phyloP scores from a whole-genome alignment of 2,113 vertebrate genomes.

The Hylia prasina region DNA sequence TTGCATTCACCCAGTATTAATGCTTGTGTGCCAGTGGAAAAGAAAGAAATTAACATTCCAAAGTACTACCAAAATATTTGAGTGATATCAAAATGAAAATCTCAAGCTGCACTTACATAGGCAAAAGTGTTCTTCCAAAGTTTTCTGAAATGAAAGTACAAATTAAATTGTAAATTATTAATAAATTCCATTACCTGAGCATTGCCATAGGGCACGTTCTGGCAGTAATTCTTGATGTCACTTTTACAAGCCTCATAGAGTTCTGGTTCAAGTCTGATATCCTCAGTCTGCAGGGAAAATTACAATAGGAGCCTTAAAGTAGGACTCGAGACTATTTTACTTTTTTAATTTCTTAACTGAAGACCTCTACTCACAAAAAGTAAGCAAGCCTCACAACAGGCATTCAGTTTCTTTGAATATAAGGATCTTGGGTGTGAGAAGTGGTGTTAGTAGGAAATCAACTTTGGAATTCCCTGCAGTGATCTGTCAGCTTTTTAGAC shows the following conservation, averaged over 20 bases:
- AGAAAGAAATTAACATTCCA: background rate
- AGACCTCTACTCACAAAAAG: background rate
- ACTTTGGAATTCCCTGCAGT: background rate
- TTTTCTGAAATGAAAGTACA: background rate
- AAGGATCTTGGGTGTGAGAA: background rate
- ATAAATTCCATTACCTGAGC: constrained; percentile 82
- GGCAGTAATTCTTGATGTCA: constrained; percentile 88
- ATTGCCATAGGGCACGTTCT: constrained; percentile 87
- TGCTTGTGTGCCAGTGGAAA: background rate
- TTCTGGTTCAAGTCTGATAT: constrained; percentile 94
- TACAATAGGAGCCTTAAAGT: background rate
- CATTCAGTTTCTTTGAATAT: background rate
- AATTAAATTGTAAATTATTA: constrained; percentile 15
- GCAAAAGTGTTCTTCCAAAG: background rate
- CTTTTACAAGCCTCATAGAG: constrained; percentile 89
- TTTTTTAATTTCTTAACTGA: background rate
- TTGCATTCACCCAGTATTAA: background rate
- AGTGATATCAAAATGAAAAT: background rate
- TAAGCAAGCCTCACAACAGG: background rate
- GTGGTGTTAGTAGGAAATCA: background rate
- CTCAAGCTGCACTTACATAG: background rate
- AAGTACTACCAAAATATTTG: background rate
- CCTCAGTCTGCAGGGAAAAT: constrained; percentile 81
- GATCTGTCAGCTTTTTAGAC: background rate
- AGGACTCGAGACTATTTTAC: background rate